These are phyloP conservation scores for Drosophila insularis DNA, from an alignment of 1,140 invertebrate genomes.

Conservation along the genomic window DNA sequence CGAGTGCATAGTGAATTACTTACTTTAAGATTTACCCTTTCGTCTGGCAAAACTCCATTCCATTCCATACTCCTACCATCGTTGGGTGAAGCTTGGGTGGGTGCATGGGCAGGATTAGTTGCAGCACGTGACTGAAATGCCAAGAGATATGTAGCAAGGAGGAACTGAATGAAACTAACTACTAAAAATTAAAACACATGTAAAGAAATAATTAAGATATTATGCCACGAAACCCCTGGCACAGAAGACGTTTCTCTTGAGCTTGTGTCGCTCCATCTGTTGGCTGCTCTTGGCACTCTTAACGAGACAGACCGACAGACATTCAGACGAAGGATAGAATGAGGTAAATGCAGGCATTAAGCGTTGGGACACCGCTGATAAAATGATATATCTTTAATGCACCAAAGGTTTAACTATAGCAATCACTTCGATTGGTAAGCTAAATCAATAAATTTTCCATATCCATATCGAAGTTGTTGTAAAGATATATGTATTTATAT, in stretches of 20 bases:
- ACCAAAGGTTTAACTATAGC: not conserved
- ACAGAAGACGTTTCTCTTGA: not conserved
- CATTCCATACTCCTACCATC: too few species aligned
- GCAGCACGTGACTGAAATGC: constrained; percentile 77
- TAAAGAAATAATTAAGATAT: constrained; percentile 80
- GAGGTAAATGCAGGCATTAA: not conserved
- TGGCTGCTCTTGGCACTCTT: not conserved
- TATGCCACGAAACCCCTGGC: constrained; percentile 51
- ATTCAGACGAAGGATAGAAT: not conserved
- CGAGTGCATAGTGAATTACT: constrained; percentile 53
- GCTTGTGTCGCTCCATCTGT: not conserved
- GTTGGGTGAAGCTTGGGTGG: not conserved
- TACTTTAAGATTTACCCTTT: constrained; percentile 72
- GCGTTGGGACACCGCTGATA: too few species aligned
- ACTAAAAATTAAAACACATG: constrained; percentile 80
- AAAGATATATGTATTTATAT: too few species aligned
- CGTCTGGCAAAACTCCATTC: constrained; percentile 27
- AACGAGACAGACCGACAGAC: not conserved
- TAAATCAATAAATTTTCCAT: too few species aligned
- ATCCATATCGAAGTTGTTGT: too few species aligned
- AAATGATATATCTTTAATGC: too few species aligned
- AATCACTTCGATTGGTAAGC: not conserved
- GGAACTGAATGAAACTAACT: constrained; percentile 49
- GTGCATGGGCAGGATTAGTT: constrained; percentile 54
- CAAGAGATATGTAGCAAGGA: constrained; percentile 30